phyloP scores from a whole-genome alignment of 1,140 invertebrate species.

The Pseudoatta argentina region DNA sequence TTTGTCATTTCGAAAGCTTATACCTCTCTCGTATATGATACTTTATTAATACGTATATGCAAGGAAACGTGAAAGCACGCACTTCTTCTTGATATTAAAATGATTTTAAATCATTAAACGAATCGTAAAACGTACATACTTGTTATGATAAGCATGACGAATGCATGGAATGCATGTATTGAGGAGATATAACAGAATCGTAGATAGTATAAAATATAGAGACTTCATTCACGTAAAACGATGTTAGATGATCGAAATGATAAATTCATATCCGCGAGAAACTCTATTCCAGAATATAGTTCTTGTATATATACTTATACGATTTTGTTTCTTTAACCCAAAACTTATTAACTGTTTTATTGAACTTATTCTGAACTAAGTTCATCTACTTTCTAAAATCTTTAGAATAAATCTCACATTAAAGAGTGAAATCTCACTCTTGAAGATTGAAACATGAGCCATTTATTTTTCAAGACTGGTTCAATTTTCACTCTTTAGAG shows the following conservation, averaged over 20 bases:
- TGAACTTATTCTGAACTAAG: no score
- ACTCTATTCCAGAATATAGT: conserved; percentile 3
- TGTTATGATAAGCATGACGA: not conserved
- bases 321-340: no score
- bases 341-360: no score
- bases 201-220: conserved; percentile 11
- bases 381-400: no score
- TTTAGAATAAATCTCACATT: no score
- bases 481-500: no score
- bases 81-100: not conserved
- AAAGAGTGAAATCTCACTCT: no score
- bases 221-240: not conserved
- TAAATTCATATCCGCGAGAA: not conserved
- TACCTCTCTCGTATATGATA: not conserved
- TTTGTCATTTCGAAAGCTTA: not conserved
- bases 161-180: not conserved
- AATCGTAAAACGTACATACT: not conserved
- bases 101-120: not conserved
- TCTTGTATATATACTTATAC: not conserved
- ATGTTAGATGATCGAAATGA: not conserved
- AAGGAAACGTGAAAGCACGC: not conserved
- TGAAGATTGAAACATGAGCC: no score
- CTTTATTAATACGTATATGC: not conserved
- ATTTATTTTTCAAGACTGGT: no score
- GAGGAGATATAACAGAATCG: not conserved